Evolutionary conservation across 2,797 vertebrate species (phyloP).

Genomic region (Crenichthys baileyi): DNA sequence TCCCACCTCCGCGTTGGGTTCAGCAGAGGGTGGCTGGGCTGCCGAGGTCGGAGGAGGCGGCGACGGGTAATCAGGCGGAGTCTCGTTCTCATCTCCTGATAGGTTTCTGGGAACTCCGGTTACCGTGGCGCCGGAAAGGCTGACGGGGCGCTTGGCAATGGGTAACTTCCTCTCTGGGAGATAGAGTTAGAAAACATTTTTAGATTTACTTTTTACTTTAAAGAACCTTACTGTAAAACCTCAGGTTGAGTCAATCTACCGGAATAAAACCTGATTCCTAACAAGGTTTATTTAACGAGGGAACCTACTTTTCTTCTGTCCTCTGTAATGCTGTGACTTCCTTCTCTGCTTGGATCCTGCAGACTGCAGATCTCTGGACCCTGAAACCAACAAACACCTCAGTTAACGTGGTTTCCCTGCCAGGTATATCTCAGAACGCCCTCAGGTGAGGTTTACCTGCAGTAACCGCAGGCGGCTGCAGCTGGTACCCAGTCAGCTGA

Average conservation of each 20-base stretch:
- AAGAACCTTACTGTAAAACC: not conserved
- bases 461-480: constrained; percentile 90
- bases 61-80: constrained; percentile 83
- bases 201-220: not conserved
- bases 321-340: constrained; percentile 92
- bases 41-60: constrained; percentile 60
- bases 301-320: constrained; percentile 90
- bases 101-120: constrained; percentile 78
- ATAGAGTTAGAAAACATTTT: not conserved
- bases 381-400: constrained; percentile 61
- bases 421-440: accelerated
- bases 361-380: constrained; percentile 86
- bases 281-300: not conserved
- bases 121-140: constrained; percentile 80
- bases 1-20: constrained; percentile 57
- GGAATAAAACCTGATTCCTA: not conserved
- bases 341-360: constrained; percentile 90
- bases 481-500: constrained; percentile 90
- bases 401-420: not conserved
- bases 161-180: constrained; percentile 85
- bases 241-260: not conserved
- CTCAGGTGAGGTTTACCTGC: constrained; percentile 69
- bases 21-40: constrained; percentile 69
- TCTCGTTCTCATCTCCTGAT: constrained; percentile 86
- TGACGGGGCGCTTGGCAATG: constrained; percentile 84